Evolutionary conservation across 2,113 vertebrate species (phyloP).

Genomic region (Nannospalax galili): DNA sequence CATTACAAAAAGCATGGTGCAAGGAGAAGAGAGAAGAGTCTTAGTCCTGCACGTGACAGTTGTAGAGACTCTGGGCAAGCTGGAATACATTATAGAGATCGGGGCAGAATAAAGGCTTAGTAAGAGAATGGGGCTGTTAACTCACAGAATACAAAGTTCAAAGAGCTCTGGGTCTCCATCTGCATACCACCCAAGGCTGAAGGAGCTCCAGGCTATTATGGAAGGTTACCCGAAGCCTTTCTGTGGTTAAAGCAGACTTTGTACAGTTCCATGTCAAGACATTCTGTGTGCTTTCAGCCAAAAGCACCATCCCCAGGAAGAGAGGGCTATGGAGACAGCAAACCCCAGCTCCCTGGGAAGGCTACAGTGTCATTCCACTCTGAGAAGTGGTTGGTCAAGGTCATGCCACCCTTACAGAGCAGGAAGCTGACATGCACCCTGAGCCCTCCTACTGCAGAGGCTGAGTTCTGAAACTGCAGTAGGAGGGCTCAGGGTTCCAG

Average conservation of each 20-base stretch:
- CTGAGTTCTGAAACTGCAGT: not conserved
- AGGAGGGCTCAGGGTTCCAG: fast-evolving
- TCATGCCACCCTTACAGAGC: not conserved
- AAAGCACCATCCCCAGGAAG: no score
- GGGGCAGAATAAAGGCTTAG: not conserved
- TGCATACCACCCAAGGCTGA: not conserved
- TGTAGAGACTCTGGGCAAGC: not conserved
- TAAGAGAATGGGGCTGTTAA: not conserved
- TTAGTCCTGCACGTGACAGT: not conserved
- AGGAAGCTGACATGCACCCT: no score
- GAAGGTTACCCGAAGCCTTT: no score
- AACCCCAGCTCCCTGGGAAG: not conserved
- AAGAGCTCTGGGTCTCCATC: not conserved
- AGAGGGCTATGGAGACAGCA: no score
- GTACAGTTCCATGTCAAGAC: not conserved
- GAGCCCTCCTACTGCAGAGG: fast-evolving
- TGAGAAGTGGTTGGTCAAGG: not conserved
- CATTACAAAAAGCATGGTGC: not conserved
- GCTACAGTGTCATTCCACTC: not conserved
- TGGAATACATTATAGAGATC: not conserved
- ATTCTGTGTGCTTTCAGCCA: not conserved
- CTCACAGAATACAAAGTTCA: not conserved
- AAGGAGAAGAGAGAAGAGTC: not conserved
- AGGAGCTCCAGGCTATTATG: not conserved
- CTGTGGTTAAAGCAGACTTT: not conserved